Base-by-base conservation (phyloP, 92 coral and sea anemone genomes). In the Porites lobata region DNA sequence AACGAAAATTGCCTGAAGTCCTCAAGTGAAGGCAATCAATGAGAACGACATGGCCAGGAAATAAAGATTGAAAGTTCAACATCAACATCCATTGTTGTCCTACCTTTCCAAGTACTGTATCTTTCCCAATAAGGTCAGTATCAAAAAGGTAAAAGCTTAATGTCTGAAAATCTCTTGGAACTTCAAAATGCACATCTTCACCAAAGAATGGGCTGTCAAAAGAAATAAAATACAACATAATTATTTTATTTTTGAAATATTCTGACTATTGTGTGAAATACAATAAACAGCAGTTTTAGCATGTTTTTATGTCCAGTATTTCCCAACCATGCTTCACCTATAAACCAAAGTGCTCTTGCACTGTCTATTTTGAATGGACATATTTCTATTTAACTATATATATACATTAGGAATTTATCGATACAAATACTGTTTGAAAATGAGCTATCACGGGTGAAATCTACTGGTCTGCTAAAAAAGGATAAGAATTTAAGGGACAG, bases 181-280 rank as follows among this genome's bases (percentile, higher is more conserved):
- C 97, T 85, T 94, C 97, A 84, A 94, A 94, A 83, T 94, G 95
- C 26, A 94, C 87, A 90, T 94, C 97, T 74, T 94, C 97, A 72
- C 97, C 97, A 84, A 94, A 94, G 84, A 94, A 94, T 10, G 97
- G 97, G 73, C 97, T 94, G 95, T 50, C 17, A 65, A 53, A 53
- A 50, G 26, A 89, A 79, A 58, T 6, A 73, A 50, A 50, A 61
- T 22, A 17, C 80, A 21, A 53, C 12, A 47, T 9, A 19, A 85
- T 22, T 22, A 22, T 22, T 22, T 22, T 22, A 22, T 18, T 6
- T 15, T 72, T 50, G 2, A 51, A 4, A 8, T 9, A 59, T 47
- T 50, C n/a, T 72, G 18, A 70, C 29, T 20, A 11, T 70, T 2
- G 8, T 11, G 9, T 14, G 8, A 17, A 29, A 10, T n/a, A 65